Conservation (phyloP, 2,888 invertebrate species). For the Lydus trimaculatus region DNA sequence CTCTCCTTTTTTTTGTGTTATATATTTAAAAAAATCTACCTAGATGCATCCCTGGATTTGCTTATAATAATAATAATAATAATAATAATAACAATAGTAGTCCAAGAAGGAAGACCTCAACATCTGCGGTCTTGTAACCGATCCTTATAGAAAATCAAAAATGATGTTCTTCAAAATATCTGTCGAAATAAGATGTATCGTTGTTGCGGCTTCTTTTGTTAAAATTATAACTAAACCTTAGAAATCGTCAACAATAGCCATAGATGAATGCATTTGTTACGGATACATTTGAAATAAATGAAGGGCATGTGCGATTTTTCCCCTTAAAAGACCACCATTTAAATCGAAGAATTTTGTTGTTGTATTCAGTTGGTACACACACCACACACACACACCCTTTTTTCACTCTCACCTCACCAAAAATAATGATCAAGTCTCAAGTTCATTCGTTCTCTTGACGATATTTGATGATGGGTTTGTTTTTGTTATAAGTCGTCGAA, state of each 20-base stretch:
- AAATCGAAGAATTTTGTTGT: background rate
- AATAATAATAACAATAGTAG: too few species aligned
- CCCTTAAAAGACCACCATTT: background rate
- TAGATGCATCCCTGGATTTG: background rate
- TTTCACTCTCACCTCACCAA: background rate
- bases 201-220: constrained; percentile 30
- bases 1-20: too few species aligned
- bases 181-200: constrained; percentile 30
- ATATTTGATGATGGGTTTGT: background rate
- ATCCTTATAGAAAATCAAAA: background rate
- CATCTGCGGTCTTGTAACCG: constrained; percentile 4
- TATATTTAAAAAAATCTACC: background rate
- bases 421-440: background rate
- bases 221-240: constrained; percentile 22
- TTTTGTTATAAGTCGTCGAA: background rate
- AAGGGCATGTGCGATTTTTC: constrained; percentile 35
- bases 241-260: constrained; percentile 38
- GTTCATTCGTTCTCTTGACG: background rate
- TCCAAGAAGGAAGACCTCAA: background rate
- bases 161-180: background rate
- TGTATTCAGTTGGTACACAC: background rate
- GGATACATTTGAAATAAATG: constrained; percentile 30
- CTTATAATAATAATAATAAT: too few species aligned
- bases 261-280: constrained; percentile 36
- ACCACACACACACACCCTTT: background rate